Base-by-base conservation (phyloP, 2,888 invertebrate genomes). In the Alloscopus bannaensis region DNA sequence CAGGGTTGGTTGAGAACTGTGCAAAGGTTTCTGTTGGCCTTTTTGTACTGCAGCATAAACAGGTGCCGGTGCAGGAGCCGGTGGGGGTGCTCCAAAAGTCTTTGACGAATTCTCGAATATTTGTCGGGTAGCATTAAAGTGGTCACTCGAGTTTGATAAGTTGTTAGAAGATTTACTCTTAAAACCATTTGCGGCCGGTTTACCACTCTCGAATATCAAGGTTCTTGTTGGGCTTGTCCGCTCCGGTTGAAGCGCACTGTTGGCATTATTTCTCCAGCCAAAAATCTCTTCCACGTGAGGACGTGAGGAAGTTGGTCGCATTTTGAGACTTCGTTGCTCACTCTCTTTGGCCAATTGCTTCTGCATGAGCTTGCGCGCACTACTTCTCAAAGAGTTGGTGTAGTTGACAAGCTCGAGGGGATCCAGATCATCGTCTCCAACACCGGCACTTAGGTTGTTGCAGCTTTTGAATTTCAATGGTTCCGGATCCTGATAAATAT, bases 291-390 rank as follows among this genome's bases (percentile, higher is more conserved):
- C 59, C 13, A 78, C 78, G 22, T 78, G 78, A 1, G 78, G 78
- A 24, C 71, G 52, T 8, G 57, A 45, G 18, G 59, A 18, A 13
- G 64, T 24, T 0, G 78, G 42, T 40, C 45, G 22, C 20, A 78
- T 22, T 40, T 78, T 78, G 36, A 78, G 60, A 29, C 78, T 78
- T 20, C 62, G 45, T 26, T 29, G 55, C 42, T 59, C 26, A n/a
- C 75, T 70, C 0, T 72, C 72, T 55, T 79, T 55, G 13, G 81
- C 73, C 45, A 79, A 28, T 28, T 81, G 81, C 50, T 45, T 64
- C 20, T 79, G 79, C 20, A 81, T 65, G 6, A 81, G 42, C 26
- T 81, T 81, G 0, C 81, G 31, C 3, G 81, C 81, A 66, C 81
- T 81, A 40, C 71, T 73, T 31, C 81, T 26, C 36, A 81, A 42